Conservation (phyloP, 2,888 invertebrate species). For the Fragum fragum region DNA sequence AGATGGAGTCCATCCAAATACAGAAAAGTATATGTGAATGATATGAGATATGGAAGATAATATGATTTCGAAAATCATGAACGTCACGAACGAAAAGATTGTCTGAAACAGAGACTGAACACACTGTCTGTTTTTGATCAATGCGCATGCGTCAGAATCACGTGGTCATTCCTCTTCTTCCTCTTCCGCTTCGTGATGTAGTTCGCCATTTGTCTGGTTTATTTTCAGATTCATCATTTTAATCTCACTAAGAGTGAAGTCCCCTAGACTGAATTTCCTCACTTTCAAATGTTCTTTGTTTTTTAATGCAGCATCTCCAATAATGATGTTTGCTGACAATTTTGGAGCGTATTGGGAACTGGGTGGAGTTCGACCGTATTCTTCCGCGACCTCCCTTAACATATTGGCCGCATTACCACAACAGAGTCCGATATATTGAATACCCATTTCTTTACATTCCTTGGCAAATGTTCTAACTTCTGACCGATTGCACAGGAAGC, state of each 20-base stretch:
- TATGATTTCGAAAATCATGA: too few relatives aligned
- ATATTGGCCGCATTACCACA: constrained; percentile 81
- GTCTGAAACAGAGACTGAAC: too few relatives aligned
- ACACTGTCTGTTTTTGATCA: background rate
- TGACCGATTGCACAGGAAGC: constrained; percentile 66
- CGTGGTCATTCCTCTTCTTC: constrained; percentile 18
- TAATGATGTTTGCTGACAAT: constrained; percentile 50
- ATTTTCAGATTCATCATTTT: constrained; percentile 18
- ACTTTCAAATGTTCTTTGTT: constrained; percentile 46
- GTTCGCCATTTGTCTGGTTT: background rate
- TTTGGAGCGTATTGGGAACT: constrained; percentile 70
- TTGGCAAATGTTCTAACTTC: constrained; percentile 77
- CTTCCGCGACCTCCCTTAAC: constrained; percentile 77
- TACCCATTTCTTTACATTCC: constrained; percentile 76
- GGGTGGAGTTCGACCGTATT: constrained; percentile 77
- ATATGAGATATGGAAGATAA: too few relatives aligned
- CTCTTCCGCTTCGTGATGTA: background rate
- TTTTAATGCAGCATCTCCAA: constrained; percentile 46
- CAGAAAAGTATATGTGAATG: too few relatives aligned
- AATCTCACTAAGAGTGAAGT: constrained; percentile 34
- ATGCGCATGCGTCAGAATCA: background rate
- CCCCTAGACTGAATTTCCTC: constrained; percentile 44
- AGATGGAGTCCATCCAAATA: too few relatives aligned
- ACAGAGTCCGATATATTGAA: constrained; percentile 83
- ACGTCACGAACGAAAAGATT: too few relatives aligned